Evolutionary conservation across 2,113 vertebrate genomes (phyloP).

Genomic region (Ibidorhyncha struthersii): DNA sequence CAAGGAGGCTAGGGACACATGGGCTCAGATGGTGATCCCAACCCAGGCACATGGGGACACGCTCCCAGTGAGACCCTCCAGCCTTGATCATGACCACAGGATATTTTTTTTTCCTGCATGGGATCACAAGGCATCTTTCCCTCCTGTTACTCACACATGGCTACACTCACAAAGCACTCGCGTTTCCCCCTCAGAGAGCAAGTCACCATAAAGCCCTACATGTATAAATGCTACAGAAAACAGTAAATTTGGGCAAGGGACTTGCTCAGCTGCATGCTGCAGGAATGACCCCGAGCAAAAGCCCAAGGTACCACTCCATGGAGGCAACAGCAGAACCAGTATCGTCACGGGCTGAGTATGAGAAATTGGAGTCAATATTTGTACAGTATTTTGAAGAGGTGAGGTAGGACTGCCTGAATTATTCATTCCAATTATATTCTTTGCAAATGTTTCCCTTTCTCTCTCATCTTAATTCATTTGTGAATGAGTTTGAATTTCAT

Average conservation of each 20-base stretch:
- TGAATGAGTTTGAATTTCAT: slow-evolving; percentile 37
- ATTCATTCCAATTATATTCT: slow-evolving; percentile 3
- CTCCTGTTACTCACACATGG: background rate
- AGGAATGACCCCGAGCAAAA: background rate
- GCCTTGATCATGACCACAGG: background rate
- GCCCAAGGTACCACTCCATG: fast-evolving
- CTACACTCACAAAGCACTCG: fast-evolving
- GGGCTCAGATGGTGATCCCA: background rate
- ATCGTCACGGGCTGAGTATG: background rate
- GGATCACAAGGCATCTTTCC: background rate
- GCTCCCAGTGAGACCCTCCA: background rate
- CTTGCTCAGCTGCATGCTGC: background rate
- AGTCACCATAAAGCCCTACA: background rate
- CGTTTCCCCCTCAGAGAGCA: background rate
- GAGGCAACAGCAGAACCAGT: background rate
- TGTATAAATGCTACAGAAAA: background rate
- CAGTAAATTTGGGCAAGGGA: background rate
- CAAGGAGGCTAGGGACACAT: fast-evolving
- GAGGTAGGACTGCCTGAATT: background rate
- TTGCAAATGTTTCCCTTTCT: slow-evolving; percentile 28
- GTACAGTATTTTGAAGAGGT: background rate
- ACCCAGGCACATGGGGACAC: background rate
- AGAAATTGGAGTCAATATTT: background rate
- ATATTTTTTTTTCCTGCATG: background rate
- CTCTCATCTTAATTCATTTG: slow-evolving; percentile 44